Percentiles rank a stretch among this genome's conserved stretches.
Evolutionary conservation across 2,888 invertebrate species (phyloP).

Genomic region (Tromatobia lineatoria): DNA sequence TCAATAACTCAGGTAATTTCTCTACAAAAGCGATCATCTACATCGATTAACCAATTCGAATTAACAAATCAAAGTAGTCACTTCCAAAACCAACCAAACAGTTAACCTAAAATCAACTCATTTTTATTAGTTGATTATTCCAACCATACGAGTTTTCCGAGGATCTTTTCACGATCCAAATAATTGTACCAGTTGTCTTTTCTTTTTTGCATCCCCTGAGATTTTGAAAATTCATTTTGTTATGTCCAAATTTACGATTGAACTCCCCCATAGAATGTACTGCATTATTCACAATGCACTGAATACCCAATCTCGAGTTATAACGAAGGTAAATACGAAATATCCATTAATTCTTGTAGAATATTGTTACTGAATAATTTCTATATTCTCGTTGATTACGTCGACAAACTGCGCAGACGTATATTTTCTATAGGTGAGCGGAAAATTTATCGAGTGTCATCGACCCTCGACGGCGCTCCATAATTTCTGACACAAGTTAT

Average conservation of each 20-base stretch:
- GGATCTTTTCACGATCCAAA: no score
- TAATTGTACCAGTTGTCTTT: not conserved
- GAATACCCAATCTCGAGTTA: not conserved
- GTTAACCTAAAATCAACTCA: no score
- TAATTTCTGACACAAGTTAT: conserved; percentile 23
- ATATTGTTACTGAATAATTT: not conserved
- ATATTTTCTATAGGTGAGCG: not conserved
- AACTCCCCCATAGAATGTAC: not conserved
- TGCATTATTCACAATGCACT: not conserved
- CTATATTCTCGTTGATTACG: not conserved
- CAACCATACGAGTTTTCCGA: no score
- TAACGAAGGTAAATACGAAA: not conserved
- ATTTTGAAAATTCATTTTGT: not conserved
- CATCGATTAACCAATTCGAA: no score
- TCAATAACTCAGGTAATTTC: no score
- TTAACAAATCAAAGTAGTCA: no score
- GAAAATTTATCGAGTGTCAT: conserved; percentile 35
- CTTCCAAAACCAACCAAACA: no score
- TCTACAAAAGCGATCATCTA: no score
- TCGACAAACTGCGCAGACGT: not conserved
- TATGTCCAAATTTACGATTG: not conserved
- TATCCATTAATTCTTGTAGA: not conserved
- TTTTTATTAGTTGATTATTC: no score
- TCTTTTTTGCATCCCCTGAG: not conserved
- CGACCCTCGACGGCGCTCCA: conserved; percentile 1